These are phyloP conservation scores for Schlechtendalia chinensis DNA, from an alignment of 1,140 invertebrate genomes.

Conservation along the genomic window DNA sequence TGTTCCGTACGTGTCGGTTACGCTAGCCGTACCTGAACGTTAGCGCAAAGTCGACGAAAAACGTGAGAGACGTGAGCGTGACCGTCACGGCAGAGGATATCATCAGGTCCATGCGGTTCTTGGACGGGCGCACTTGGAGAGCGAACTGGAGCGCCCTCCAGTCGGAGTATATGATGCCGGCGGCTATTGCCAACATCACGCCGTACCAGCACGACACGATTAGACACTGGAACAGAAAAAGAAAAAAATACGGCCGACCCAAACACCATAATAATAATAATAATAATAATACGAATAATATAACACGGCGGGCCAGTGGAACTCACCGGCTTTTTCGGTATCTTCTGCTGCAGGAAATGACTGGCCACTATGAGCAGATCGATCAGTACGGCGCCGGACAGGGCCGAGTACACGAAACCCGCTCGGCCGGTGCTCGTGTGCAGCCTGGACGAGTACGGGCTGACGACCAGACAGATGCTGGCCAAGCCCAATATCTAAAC, in stretches of 20 bases:
- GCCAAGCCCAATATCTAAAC: conserved; percentile 58
- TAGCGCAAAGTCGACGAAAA: conserved; percentile 60
- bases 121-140: conserved; percentile 60
- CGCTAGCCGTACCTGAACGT: conserved; percentile 56
- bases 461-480: conserved; percentile 61
- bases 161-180: conserved; percentile 64
- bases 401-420: conserved; percentile 61
- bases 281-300: too few species aligned
- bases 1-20: too few species aligned
- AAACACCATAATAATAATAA: too few species aligned
- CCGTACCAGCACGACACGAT: conserved; percentile 47
- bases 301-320: too few species aligned
- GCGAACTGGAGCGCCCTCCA: conserved; percentile 59
- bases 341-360: conserved; percentile 63
- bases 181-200: conserved; percentile 56
- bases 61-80: conserved; percentile 60
- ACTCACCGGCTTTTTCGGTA: conserved; percentile 64
- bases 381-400: conserved; percentile 65
- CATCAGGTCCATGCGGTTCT: conserved; percentile 64
- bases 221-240: conserved; percentile 26
- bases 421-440: conserved; percentile 60
- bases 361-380: conserved; percentile 64
- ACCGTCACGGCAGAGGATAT: conserved; percentile 62
- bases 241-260: not conserved
- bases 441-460: conserved; percentile 59